phyloP scores from a whole-genome alignment of 1,140 invertebrate genomes.

The Papilio polyxenes region DNA sequence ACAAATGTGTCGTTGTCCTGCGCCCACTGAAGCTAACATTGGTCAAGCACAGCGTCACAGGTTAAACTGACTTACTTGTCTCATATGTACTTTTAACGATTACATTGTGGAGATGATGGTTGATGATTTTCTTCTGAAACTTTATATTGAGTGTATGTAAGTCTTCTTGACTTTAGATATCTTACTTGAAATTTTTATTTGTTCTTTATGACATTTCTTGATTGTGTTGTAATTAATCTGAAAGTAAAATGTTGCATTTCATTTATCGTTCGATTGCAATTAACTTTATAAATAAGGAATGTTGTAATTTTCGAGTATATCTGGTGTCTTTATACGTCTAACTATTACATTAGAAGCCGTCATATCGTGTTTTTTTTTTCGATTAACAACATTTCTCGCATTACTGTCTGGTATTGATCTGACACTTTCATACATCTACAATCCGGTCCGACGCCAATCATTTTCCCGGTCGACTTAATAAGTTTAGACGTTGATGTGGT shows the following conservation, averaged over 20 bases:
- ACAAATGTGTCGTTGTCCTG: slow-evolving; percentile 55
- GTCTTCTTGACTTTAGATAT: no score
- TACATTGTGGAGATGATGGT: not conserved
- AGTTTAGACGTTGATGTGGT: slow-evolving; percentile 32
- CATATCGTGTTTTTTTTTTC: slow-evolving; percentile 8
- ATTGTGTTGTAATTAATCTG: not conserved
- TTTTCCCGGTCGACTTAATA: slow-evolving; percentile 20
- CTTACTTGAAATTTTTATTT: no score
- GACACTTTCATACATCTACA: slow-evolving; percentile 25
- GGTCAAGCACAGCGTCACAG: slow-evolving; percentile 51
- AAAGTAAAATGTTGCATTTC: not conserved
- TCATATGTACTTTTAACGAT: not conserved
- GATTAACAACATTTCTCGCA: slow-evolving; percentile 22
- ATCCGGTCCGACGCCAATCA: slow-evolving; percentile 18
- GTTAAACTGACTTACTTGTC: not conserved
- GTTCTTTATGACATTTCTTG: no score
- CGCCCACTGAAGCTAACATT: slow-evolving; percentile 44
- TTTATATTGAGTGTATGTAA: not conserved
- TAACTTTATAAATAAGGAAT: not conserved
- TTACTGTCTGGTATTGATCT: slow-evolving; percentile 12
- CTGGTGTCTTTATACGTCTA: not conserved
- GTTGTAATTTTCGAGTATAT: not conserved
- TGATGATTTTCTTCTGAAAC: not conserved
- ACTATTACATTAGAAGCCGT: not conserved
- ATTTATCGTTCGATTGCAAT: slow-evolving; percentile 1